Evolutionary conservation across 2,888 invertebrate genomes (phyloP).

Genomic region (Drosophila parthenogenetica): DNA sequence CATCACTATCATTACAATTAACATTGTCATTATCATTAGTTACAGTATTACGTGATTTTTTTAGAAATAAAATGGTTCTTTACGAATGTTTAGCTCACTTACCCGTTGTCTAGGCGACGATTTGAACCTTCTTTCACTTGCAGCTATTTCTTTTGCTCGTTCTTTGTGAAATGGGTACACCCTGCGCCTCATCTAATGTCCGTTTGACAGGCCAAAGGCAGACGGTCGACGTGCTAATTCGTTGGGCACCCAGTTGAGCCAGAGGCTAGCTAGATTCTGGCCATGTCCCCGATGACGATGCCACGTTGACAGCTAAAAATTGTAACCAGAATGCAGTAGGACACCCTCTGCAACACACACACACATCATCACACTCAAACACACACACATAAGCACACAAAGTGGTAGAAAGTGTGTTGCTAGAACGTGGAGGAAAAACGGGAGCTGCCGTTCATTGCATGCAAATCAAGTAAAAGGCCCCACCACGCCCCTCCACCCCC

Average conservation of each 20-base stretch:
- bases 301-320: conserved; percentile 51
- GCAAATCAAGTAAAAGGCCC: conserved; percentile 66
- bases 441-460: conserved; percentile 38
- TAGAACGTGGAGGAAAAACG: background rate
- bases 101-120: too few relatives aligned
- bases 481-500: too few relatives aligned
- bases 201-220: conserved; percentile 39
- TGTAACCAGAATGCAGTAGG: conserved; percentile 40
- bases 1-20: background rate
- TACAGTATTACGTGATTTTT: too few relatives aligned
- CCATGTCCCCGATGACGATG: conserved; percentile 17
- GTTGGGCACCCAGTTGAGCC: conserved; percentile 64
- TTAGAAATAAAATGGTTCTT: too few relatives aligned
- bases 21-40: background rate
- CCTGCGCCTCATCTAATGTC: conserved; percentile 22
- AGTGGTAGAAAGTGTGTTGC: background rate
- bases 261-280: conserved; percentile 31
- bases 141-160: background rate
- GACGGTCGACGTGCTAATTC: conserved; percentile 72
- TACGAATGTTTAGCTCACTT: background rate
- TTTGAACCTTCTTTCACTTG: background rate
- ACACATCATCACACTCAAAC: background rate
- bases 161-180: conserved; percentile 1
- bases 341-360: background rate
- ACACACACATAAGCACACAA: background rate